These are phyloP conservation scores for Incurvaria masculella DNA, from an alignment of 2,888 invertebrate species.

Conservation along the genomic window DNA sequence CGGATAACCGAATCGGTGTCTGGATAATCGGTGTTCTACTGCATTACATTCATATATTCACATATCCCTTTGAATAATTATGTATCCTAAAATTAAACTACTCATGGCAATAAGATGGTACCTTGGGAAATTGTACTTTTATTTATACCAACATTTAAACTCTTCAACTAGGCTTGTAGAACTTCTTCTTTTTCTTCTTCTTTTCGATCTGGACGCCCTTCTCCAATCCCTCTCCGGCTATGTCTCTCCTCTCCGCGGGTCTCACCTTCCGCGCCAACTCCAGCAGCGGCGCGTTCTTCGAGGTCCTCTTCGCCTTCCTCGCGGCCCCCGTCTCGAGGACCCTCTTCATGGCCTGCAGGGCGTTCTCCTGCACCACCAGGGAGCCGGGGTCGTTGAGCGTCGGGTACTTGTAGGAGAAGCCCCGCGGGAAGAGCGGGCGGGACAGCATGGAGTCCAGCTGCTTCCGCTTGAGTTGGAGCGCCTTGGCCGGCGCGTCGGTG, in stretches of 20 bases:
- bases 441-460: constrained; percentile 51
- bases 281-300: constrained; percentile 40
- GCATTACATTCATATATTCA: no score
- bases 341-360: constrained; percentile 48
- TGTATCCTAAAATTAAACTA: no score
- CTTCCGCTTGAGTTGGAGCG: constrained; percentile 45
- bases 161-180: no score
- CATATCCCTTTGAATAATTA: no score
- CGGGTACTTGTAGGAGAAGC: constrained; percentile 64
- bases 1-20: no score
- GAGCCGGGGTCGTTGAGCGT: constrained; percentile 33
- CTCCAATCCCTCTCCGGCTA: no score
- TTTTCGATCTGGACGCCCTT: neutral
- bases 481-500: constrained; percentile 26
- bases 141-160: no score
- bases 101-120: no score
- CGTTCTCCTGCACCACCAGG: constrained; percentile 30
- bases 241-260: no score
- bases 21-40: no score
- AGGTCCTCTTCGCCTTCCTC: constrained; percentile 42
- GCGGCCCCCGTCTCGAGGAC: constrained; percentile 36
- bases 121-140: no score
- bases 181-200: neutral
- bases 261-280: no score
- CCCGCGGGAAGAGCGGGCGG: constrained; percentile 63